These are phyloP conservation scores for Callaeas wilsoni DNA, from an alignment of 2,113 vertebrate species.

Conservation along the genomic window DNA sequence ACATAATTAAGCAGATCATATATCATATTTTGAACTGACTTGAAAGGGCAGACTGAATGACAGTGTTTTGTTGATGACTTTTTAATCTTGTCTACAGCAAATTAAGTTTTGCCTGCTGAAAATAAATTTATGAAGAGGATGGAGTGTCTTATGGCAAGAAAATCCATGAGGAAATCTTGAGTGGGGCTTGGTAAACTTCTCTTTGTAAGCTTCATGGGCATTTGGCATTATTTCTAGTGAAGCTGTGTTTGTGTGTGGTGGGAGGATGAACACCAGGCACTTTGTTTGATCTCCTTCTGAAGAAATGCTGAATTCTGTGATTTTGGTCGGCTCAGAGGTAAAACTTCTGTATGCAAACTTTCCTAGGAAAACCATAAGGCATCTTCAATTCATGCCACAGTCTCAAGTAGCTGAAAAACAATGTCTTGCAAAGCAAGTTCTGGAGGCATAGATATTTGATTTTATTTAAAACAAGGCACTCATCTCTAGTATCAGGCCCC, in stretches of 20 bases:
- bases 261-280: background rate
- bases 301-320: background rate
- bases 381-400: background rate
- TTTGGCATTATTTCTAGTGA: background rate
- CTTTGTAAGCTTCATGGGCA: background rate
- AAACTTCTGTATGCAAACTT: background rate
- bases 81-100: constrained; percentile 45
- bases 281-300: background rate
- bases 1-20: background rate
- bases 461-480: background rate
- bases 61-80: constrained; percentile 37
- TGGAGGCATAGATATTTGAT: background rate
- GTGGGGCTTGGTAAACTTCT: background rate
- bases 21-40: background rate
- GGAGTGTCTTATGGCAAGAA: constrained; percentile 2
- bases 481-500: background rate
- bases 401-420: background rate
- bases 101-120: constrained; percentile 21
- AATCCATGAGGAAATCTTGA: background rate
- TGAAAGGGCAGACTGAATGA: constrained; percentile 9
- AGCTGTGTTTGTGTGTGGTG: background rate
- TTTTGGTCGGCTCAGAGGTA: background rate
- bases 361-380: background rate
- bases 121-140: constrained; percentile 15
- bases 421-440: background rate